phyloP scores from a whole-genome alignment of 2,113 vertebrate genomes.

The Notiomystis cincta region DNA sequence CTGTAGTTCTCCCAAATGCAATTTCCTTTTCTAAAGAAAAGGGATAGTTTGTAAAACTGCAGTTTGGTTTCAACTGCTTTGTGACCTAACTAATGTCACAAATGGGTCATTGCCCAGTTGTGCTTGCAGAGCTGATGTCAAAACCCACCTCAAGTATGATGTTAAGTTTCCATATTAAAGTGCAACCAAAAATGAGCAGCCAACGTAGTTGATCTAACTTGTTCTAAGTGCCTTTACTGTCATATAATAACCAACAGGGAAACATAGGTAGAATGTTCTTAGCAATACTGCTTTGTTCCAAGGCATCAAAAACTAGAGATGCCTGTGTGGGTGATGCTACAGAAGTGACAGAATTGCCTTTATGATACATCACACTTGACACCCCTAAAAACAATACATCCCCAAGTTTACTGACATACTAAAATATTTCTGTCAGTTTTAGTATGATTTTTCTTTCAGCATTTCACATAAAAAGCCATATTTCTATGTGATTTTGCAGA shows the following conservation, averaged over 20 bases:
- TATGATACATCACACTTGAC: background rate
- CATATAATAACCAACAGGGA: background rate
- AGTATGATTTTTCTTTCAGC: background rate
- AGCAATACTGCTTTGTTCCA: background rate
- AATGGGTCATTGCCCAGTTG: background rate
- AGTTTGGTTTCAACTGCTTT: background rate
- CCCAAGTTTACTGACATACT: background rate
- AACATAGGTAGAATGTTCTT: background rate
- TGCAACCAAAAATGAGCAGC: background rate
- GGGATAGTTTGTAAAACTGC: background rate
- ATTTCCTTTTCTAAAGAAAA: background rate
- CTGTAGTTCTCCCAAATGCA: background rate
- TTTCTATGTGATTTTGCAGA: background rate
- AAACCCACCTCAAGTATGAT: background rate
- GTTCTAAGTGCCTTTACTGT: background rate
- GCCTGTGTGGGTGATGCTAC: accelerated
- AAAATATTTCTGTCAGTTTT: background rate
- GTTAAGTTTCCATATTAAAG: background rate
- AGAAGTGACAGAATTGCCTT: background rate
- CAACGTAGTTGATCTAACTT: background rate
- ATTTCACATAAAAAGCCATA: background rate
- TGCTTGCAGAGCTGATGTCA: background rate
- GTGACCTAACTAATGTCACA: background rate
- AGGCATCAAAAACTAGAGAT: background rate
- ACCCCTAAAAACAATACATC: background rate